Conservation (phyloP, 2,113 vertebrate genomes). For the Onychostoma macrolepis region DNA sequence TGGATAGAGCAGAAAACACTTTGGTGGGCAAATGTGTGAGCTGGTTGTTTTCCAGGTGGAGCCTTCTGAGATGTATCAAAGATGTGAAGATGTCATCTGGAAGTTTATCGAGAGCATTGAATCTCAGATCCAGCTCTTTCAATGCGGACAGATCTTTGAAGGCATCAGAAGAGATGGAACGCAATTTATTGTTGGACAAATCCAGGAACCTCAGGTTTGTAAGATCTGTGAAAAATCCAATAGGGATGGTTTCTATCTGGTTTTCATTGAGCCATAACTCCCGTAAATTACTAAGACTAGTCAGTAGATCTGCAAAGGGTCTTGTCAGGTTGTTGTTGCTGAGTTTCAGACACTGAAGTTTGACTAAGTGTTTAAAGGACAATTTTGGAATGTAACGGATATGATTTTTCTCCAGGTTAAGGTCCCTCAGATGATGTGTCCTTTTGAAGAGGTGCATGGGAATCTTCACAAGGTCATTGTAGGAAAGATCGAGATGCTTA, state of each 20-base stretch:
- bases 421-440: conserved; percentile 55
- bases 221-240: conserved; percentile 54
- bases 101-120: conserved; percentile 59
- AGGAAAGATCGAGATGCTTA: conserved; percentile 61
- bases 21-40: conserved; percentile 49
- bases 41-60: conserved; percentile 66
- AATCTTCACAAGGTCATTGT: conserved; percentile 60
- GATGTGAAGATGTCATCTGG: conserved; percentile 48
- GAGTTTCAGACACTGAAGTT: conserved; percentile 56
- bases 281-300: conserved; percentile 52
- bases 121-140: conserved; percentile 63
- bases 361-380: conserved; percentile 58
- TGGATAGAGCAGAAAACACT: conserved; percentile 53
- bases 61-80: conserved; percentile 58
- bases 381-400: conserved; percentile 53
- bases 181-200: conserved; percentile 60
- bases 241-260: conserved; percentile 50
- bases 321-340: conserved; percentile 59
- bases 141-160: conserved; percentile 54
- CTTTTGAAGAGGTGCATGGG: conserved; percentile 57
- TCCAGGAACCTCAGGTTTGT: conserved; percentile 54
- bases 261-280: conserved; percentile 65
- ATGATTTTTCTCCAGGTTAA: conserved; percentile 65
- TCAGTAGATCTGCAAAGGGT: conserved; percentile 58
- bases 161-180: conserved; percentile 36